Percentiles rank a stretch among this genome's conserved stretches.
These are phyloP conservation scores for Actenoides lindsayi DNA, from an alignment of 2,113 vertebrate genomes.

Conservation along the genomic window DNA sequence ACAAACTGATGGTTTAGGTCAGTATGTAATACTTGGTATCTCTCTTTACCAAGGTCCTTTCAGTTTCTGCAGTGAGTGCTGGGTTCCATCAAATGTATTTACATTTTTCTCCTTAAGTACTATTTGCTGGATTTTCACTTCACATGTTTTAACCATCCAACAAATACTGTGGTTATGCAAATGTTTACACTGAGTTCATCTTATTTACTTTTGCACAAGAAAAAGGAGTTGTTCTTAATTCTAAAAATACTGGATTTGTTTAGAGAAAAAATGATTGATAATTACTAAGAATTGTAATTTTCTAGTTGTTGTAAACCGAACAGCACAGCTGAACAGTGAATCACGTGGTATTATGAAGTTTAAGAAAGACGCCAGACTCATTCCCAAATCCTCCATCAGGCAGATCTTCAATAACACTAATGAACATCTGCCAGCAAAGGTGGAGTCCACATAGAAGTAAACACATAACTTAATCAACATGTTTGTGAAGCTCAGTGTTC, in stretches of 20 bases:
- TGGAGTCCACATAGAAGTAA: not conserved
- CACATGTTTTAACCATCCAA: constrained; percentile 15
- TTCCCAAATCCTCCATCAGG: not conserved
- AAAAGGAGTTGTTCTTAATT: not conserved
- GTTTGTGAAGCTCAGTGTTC: not conserved
- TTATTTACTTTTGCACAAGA: constrained; percentile 38
- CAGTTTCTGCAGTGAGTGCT: constrained; percentile 1
- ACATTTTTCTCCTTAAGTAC: constrained; percentile 59
- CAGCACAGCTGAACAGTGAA: not conserved
- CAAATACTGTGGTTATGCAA: constrained; percentile 36
- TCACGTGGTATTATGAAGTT: not conserved
- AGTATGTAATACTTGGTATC: not conserved
- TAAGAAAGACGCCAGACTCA: not conserved
- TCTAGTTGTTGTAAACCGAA: not conserved
- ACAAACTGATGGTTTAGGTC: not conserved
- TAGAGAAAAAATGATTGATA: constrained; percentile 30
- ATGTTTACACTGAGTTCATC: constrained; percentile 51
- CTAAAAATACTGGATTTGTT: constrained; percentile 31
- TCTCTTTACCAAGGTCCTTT: not conserved
- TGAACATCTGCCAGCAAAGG: not conserved
- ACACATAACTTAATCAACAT: not conserved
- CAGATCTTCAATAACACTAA: not conserved
- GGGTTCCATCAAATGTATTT: constrained; percentile 60
- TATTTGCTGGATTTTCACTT: constrained; percentile 36
- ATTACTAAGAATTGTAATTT: not conserved